phyloP scores from a whole-genome alignment of 2,888 invertebrate species.

The Agapostemon virescens region DNA sequence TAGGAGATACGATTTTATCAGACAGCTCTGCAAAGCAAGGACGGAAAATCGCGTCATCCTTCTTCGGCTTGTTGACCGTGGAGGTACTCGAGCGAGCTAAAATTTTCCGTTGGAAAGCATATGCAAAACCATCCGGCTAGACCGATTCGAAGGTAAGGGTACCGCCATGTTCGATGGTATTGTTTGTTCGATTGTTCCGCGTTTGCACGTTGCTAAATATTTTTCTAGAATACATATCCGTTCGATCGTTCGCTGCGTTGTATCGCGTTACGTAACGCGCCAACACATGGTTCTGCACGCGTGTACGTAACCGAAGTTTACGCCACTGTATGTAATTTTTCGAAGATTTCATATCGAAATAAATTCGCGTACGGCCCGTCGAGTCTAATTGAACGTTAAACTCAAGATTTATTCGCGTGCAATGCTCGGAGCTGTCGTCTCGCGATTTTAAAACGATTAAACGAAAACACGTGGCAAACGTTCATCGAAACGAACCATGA shows the following conservation, averaged over 20 bases:
- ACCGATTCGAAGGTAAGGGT: conserved; percentile 31
- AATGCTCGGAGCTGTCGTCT: neutral
- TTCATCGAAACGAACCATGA: neutral
- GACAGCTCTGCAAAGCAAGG: neutral
- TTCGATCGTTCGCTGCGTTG: neutral
- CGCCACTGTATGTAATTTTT: neutral
- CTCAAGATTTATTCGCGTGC: neutral
- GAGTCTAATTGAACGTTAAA: neutral
- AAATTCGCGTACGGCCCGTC: too few species aligned
- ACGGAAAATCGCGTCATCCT: conserved; percentile 10
- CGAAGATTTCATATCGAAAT: neutral
- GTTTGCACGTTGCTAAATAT: neutral
- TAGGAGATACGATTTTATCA: conserved; percentile 34
- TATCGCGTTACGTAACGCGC: conserved; percentile 17
- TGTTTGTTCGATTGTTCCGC: neutral
- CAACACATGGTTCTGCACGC: neutral
- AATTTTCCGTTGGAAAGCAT: neutral
- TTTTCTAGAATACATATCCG: neutral
- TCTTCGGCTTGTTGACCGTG: neutral
- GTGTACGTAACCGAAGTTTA: neutral
- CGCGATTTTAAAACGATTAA: neutral
- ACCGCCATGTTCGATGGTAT: neutral
- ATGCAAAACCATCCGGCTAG: neutral
- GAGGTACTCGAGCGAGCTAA: neutral
- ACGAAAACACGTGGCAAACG: neutral